A percentile compares a stretch with the other conserved stretches of the same genome.
phyloP scores from a whole-genome alignment of 2,113 vertebrate genomes.

The Hypomesus transpacificus region DNA sequence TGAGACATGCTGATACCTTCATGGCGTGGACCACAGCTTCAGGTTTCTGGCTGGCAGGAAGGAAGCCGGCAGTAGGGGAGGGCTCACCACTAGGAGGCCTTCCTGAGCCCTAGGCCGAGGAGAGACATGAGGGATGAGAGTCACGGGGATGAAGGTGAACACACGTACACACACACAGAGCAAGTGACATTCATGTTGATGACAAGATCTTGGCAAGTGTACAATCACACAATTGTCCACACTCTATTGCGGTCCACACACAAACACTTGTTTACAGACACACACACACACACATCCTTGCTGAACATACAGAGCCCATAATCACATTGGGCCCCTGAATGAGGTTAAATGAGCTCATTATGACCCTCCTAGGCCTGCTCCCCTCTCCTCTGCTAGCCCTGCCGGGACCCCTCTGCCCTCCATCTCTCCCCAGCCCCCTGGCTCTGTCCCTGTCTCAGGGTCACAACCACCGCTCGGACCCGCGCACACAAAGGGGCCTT shows the following conservation, averaged over 20 bases:
- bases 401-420: not conserved
- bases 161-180: not conserved
- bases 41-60: conserved; percentile 80
- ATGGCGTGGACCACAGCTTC: conserved; percentile 89
- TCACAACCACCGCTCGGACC: not conserved
- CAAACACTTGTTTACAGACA: not conserved
- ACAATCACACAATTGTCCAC: not conserved
- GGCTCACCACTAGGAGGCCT: conserved; percentile 67
- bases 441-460: not conserved
- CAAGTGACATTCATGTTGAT: not conserved
- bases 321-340: conserved; percentile 6
- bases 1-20: conserved; percentile 74
- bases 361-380: conserved; percentile 13
- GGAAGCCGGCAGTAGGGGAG: conserved; percentile 65
- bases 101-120: conserved; percentile 69
- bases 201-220: not conserved
- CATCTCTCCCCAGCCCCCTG: conserved; percentile 1
- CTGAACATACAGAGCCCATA: conserved; percentile 1
- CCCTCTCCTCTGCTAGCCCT: not conserved
- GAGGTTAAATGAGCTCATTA: conserved; percentile 41
- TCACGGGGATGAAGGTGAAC: not conserved
- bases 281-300: not conserved
- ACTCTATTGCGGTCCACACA: not conserved
- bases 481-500: conserved; percentile 39
- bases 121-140: not conserved